These are phyloP conservation scores for Argyra leucocephala DNA, from an alignment of 2,888 invertebrate species.

Conservation along the genomic window DNA sequence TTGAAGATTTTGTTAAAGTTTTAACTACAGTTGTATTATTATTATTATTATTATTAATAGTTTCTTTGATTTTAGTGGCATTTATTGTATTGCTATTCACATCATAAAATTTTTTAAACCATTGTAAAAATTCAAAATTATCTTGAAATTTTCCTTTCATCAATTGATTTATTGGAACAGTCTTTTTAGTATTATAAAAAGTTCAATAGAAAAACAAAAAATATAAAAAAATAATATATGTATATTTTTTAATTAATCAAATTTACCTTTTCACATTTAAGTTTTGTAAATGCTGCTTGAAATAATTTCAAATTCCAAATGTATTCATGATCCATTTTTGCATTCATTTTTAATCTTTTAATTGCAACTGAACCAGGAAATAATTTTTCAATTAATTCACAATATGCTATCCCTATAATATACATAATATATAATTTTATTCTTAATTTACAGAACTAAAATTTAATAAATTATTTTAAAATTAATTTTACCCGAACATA, in stretches of 20 bases:
- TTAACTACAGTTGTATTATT: background rate
- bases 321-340: constrained; percentile 12
- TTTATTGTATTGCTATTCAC: background rate
- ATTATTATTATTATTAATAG: background rate
- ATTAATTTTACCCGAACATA: constrained; percentile 13
- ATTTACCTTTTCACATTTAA: background rate
- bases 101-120: constrained; percentile 8
- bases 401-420: constrained; percentile 13
- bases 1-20: background rate
- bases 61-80: background rate
- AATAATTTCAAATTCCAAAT: constrained; percentile 12
- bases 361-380: constrained; percentile 11
- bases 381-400: constrained; percentile 11
- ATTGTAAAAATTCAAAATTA: constrained; percentile 8
- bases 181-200: too few species aligned
- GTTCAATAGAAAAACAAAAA: background rate
- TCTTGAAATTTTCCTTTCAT: constrained; percentile 9
- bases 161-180: background rate
- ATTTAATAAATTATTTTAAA: background rate
- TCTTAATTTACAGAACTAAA: too few species aligned
- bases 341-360: constrained; percentile 14
- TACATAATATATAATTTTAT: background rate
- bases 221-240: background rate
- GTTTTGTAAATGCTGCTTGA: background rate
- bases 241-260: background rate